These are phyloP conservation scores for Carterocephalus palaemon DNA, from an alignment of 2,888 invertebrate genomes.

Conservation along the genomic window DNA sequence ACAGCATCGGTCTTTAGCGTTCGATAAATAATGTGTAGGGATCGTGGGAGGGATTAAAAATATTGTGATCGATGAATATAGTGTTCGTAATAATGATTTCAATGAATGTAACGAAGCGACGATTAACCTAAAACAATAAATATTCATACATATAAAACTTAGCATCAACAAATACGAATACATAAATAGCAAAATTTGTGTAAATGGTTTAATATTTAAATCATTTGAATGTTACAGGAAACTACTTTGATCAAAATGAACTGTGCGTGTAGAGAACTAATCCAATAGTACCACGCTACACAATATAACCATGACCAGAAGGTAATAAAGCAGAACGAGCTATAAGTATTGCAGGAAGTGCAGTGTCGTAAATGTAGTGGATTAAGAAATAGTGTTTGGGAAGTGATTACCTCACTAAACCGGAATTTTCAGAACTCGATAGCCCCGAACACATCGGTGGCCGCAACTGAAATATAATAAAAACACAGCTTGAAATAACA, in stretches of 20 bases:
- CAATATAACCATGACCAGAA: constrained; percentile 23
- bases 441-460: constrained; percentile 70
- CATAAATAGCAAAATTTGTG: constrained; percentile 6
- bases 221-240: constrained; percentile 15
- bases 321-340: constrained; percentile 25
- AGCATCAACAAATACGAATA: constrained; percentile 6
- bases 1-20: constrained; percentile 49
- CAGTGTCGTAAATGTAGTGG: constrained; percentile 21
- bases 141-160: constrained; percentile 30
- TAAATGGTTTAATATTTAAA: neutral
- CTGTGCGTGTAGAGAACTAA: constrained; percentile 20
- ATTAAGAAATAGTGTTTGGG: constrained; percentile 21
- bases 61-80: constrained; percentile 54
- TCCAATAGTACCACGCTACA: constrained; percentile 22
- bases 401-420: constrained; percentile 71
- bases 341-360: constrained; percentile 24
- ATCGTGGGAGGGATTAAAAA: constrained; percentile 51
- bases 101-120: constrained; percentile 58
- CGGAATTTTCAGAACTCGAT: constrained; percentile 77
- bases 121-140: constrained; percentile 77
- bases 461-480: constrained; percentile 65
- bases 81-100: constrained; percentile 51
- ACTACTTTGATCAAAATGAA: constrained; percentile 21
- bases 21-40: constrained; percentile 47
- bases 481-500: neutral